Percentiles rank a stretch among this genome's conserved stretches.
phyloP scores from a whole-genome alignment of 1,140 invertebrate species.

The Calephelis nemesis region DNA sequence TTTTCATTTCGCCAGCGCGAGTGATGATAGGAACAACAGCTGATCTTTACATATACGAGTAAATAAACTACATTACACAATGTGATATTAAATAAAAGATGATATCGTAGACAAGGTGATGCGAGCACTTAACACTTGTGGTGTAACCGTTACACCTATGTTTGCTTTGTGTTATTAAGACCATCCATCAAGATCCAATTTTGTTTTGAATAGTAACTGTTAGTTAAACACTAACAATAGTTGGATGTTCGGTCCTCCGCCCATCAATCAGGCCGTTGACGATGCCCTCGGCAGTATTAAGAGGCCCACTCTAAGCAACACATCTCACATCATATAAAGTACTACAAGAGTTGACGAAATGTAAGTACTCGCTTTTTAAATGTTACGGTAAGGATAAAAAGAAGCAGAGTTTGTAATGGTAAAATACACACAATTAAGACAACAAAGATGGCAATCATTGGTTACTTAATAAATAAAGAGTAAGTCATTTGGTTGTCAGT shows the following conservation, averaged over 20 bases:
- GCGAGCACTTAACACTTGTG: slow-evolving; percentile 45
- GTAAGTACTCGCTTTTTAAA: not conserved
- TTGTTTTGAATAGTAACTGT: slow-evolving; percentile 70
- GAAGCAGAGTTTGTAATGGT: no score
- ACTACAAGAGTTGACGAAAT: slow-evolving; percentile 15
- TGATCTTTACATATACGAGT: no score
- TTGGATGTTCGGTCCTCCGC: slow-evolving; percentile 47
- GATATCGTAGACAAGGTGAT: slow-evolving; percentile 26
- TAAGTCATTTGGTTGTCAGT: no score
- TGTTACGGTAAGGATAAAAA: no score
- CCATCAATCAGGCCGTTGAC: slow-evolving; percentile 69
- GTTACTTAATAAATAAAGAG: no score
- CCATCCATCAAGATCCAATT: slow-evolving; percentile 76
- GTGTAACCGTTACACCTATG: slow-evolving; percentile 38
- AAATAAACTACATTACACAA: not conserved
- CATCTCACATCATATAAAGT: slow-evolving; percentile 18
- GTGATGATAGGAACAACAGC: no score
- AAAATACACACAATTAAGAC: no score
- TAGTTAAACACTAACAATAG: slow-evolving; percentile 73
- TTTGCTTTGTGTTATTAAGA: slow-evolving; percentile 73
- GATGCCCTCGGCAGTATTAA: slow-evolving; percentile 45
- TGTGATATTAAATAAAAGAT: not conserved
- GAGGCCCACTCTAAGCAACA: slow-evolving; percentile 2
- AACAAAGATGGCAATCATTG: no score
- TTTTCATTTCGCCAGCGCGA: no score